Percentiles rank a stretch among this genome's conserved stretches.
These are phyloP conservation scores for Tricholaema leucomelas DNA, from an alignment of 2,113 vertebrate species.

Conservation along the genomic window DNA sequence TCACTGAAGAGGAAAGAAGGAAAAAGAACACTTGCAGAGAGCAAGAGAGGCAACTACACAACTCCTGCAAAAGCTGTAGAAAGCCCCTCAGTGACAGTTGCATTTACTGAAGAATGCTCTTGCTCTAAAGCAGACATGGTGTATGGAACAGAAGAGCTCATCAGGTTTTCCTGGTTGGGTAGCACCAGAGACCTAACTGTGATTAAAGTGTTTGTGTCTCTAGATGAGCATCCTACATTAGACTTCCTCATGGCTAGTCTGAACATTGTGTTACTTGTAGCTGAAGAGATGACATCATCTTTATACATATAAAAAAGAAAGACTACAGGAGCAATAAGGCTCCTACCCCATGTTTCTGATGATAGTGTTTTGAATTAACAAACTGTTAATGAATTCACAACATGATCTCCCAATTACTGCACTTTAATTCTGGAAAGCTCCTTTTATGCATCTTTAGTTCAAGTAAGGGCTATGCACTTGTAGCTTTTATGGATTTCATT, in stretches of 20 bases:
- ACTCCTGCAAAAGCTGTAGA: background rate
- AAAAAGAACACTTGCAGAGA: background rate
- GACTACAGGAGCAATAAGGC: background rate
- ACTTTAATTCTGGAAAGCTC: slow-evolving; percentile 15
- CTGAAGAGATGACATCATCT: background rate
- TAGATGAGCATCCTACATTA: background rate
- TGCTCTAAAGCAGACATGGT: background rate
- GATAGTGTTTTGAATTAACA: slow-evolving; percentile 42
- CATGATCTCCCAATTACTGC: slow-evolving; percentile 23
- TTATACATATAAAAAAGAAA: background rate
- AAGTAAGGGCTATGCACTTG: background rate
- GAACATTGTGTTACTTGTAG: background rate
- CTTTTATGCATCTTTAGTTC: background rate
- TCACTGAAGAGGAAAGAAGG: background rate
- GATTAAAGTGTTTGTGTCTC: background rate
- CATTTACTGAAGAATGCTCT: background rate
- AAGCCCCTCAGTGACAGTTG: background rate
- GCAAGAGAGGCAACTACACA: background rate
- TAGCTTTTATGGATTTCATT: background rate
- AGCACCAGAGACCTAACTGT: accelerated
- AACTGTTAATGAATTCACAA: slow-evolving; percentile 42
- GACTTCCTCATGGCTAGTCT: background rate
- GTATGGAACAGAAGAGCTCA: background rate
- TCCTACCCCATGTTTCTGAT: background rate
- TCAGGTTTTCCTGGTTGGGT: background rate